Evolutionary conservation across 2,888 invertebrate genomes (phyloP).

Genomic region (Ypsolopha sequella): DNA sequence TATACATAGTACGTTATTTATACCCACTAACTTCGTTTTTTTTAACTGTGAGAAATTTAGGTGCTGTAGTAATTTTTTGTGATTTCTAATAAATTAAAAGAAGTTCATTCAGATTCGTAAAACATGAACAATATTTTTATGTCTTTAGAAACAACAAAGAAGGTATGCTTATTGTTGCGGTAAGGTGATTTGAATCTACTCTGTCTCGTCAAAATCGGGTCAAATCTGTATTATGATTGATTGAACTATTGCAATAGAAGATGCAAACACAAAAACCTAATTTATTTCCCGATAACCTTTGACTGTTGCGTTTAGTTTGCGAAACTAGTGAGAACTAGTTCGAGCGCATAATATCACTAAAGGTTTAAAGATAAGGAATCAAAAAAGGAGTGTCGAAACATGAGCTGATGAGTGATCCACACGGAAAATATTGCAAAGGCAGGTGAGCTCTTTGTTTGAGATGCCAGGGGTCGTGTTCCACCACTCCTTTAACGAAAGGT

Average conservation of each 20-base stretch:
- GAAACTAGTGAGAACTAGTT: conserved; percentile 42
- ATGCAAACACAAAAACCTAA: background rate
- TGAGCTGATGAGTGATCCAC: conserved; percentile 22
- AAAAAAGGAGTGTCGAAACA: conserved; percentile 52
- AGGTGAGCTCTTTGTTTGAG: conserved; percentile 39
- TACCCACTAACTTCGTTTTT: too few species aligned
- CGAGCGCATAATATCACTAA: conserved; percentile 46
- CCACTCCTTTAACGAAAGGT: conserved; percentile 52
- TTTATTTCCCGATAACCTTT: conserved; percentile 37
- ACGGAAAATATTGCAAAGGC: conserved; percentile 52
- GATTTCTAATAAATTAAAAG: too few species aligned
- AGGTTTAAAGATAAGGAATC: conserved; percentile 49
- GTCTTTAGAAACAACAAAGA: too few species aligned
- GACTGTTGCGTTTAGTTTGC: conserved; percentile 16
- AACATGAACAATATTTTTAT: too few species aligned
- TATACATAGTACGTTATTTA: too few species aligned
- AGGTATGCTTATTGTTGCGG: background rate
- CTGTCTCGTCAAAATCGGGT: background rate
- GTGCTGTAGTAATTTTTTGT: too few species aligned
- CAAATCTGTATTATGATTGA: background rate
- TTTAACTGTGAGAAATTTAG: too few species aligned
- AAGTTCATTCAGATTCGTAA: too few species aligned
- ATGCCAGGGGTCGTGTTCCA: conserved; percentile 39
- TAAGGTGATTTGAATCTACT: background rate
- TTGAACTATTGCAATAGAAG: background rate